A percentile compares a stretch with the other conserved stretches of the same genome.
Conservation (phyloP, 1,140 invertebrate genomes). For the Mactra quadrangularis region DNA sequence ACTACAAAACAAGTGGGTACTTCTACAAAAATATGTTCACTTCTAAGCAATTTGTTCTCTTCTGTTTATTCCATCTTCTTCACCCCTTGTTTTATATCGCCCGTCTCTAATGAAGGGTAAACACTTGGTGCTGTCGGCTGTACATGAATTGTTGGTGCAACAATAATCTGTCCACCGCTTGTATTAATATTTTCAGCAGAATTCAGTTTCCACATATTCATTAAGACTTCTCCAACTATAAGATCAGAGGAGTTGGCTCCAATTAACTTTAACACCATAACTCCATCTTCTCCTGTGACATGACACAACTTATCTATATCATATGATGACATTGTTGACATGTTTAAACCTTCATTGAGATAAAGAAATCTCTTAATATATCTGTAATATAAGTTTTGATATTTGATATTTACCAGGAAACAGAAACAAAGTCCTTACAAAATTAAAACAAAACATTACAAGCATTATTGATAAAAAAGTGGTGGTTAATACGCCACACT, state of each 20-base stretch:
- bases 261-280: slow-evolving; percentile 30
- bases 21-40: no score
- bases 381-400: slow-evolving; percentile 5
- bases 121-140: slow-evolving; percentile 1
- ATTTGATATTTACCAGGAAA: no score
- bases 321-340: neutral
- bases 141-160: neutral
- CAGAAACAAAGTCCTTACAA: no score
- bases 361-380: slow-evolving; percentile 4
- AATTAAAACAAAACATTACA: no score
- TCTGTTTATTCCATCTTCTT: no score
- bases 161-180: no score
- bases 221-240: slow-evolving; percentile 25
- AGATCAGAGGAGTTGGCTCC: slow-evolving; percentile 28
- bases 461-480: no score
- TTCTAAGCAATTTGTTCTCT: no score
- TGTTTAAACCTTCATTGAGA: neutral
- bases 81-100: no score
- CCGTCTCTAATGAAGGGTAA: no score
- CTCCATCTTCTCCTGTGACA: slow-evolving; percentile 36
- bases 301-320: slow-evolving; percentile 7
- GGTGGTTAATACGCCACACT: no score
- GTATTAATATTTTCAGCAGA: neutral
- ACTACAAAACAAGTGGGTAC: no score
- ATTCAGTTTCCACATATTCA: slow-evolving; percentile 16